Conservation (phyloP, 2,888 invertebrate species). For the Hoplodrina ambigua region DNA sequence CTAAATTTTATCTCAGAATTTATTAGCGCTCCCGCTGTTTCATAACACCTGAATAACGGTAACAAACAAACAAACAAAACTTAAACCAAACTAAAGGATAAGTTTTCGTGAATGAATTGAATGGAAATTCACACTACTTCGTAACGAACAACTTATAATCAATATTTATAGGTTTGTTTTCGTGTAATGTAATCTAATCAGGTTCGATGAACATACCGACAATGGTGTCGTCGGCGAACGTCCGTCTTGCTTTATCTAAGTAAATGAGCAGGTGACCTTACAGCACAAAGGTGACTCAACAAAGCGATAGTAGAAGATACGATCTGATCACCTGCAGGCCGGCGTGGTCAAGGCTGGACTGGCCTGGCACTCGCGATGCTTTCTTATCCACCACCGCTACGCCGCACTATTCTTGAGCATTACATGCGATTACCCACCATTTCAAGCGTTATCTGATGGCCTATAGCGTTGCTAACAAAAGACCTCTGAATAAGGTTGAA, state of each 20-base stretch:
- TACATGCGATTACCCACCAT: constrained; percentile 85
- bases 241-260: constrained; percentile 67
- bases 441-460: constrained; percentile 86
- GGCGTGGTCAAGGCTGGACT: constrained; percentile 79
- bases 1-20: constrained; percentile 12
- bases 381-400: constrained; percentile 73
- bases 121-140: constrained; percentile 32
- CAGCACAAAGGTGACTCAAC: constrained; percentile 67
- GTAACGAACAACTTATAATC: constrained; percentile 47
- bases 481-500: constrained; percentile 77
- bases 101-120: constrained; percentile 36
- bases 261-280: constrained; percentile 69
- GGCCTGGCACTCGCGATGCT: constrained; percentile 68
- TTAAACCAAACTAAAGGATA: constrained; percentile 10
- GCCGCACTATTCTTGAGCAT: constrained; percentile 80
- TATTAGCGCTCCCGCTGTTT: constrained; percentile 19
- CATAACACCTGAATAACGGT: constrained; percentile 17
- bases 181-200: constrained; percentile 58
- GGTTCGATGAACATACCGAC: constrained; percentile 34
- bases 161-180: constrained; percentile 64
- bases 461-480: constrained; percentile 80
- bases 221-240: constrained; percentile 46
- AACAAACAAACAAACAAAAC: constrained; percentile 7
- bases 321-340: constrained; percentile 78
- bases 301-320: constrained; percentile 73